Evolutionary conservation across 2,888 invertebrate genomes (phyloP).

Genomic region (Pimpla rufipes): DNA sequence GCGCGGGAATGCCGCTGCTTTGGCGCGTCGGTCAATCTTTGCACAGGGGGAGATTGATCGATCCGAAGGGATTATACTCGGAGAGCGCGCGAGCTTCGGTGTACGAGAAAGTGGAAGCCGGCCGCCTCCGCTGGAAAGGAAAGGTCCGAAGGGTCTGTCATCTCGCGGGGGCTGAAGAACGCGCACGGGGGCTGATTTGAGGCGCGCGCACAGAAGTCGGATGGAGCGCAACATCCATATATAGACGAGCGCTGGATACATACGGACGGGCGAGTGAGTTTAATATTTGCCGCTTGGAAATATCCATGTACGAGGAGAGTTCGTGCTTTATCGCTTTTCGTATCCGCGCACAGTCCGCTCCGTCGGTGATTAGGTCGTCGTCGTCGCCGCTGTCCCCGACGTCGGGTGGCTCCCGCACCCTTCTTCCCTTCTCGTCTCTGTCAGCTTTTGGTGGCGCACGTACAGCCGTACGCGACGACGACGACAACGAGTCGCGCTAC

Average conservation of each 20-base stretch:
- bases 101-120: conserved; percentile 11
- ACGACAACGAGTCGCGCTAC: conserved; percentile 67
- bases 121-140: conserved; percentile 37
- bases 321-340: conserved; percentile 61
- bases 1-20: conserved; percentile 20
- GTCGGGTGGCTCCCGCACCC: conserved; percentile 28
- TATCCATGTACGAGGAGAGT: conserved; percentile 17
- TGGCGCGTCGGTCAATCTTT: conserved; percentile 59
- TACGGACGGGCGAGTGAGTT: conserved; percentile 35
- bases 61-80: conserved; percentile 62
- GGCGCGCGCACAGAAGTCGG: conserved; percentile 9
- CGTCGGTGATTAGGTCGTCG: conserved; percentile 58
- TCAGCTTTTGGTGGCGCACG: conserved; percentile 11
- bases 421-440: conserved; percentile 40
- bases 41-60: conserved; percentile 66
- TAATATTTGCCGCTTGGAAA: conserved; percentile 49
- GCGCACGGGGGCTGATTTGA: conserved; percentile 33
- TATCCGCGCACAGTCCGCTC: conserved; percentile 39
- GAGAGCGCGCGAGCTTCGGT: neutral
- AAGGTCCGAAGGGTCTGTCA: conserved; percentile 51
- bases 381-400: conserved; percentile 25
- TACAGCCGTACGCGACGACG: conserved; percentile 46
- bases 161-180: conserved; percentile 35
- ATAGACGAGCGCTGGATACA: conserved; percentile 5
- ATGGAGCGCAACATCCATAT: conserved; percentile 16